Conservation (phyloP, 2,888 invertebrate genomes). For the Drosophila tripunctata region DNA sequence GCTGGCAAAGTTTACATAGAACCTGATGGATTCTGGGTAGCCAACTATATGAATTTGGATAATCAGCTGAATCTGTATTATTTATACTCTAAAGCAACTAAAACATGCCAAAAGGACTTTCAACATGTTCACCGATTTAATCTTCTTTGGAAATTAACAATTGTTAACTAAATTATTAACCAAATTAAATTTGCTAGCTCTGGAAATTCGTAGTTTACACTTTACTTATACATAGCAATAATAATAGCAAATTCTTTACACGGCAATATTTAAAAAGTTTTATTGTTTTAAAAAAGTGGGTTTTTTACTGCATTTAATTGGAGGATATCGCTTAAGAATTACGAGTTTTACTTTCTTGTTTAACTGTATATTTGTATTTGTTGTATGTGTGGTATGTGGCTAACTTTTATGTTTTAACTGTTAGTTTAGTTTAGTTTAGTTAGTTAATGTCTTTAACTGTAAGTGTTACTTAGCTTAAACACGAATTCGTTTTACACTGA, state of each 20-base stretch:
- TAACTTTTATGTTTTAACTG: not conserved
- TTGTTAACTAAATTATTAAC: too few species aligned
- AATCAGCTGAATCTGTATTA: too few species aligned
- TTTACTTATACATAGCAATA: not conserved
- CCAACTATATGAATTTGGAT: too few species aligned
- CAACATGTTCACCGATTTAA: too few species aligned
- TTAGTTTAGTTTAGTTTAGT: constrained; percentile 4
- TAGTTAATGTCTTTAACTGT: constrained; percentile 7
- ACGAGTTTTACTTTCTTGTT: not conserved
- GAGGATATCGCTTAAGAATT: not conserved
- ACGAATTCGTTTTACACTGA: constrained; percentile 31
- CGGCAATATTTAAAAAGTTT: constrained; percentile 41
- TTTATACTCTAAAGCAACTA: too few species aligned
- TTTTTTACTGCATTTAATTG: constrained; percentile 10
- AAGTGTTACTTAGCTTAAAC: constrained; percentile 34
- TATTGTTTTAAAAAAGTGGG: constrained; percentile 35
- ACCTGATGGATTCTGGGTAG: too few species aligned
- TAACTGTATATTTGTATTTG: not conserved
- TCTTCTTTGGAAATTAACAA: too few species aligned
- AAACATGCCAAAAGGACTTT: too few species aligned
- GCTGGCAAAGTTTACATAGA: too few species aligned
- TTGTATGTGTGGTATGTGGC: too few species aligned
- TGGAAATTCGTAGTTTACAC: not conserved
- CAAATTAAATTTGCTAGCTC: too few species aligned
- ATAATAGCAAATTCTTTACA: not conserved